Base-by-base conservation (phyloP, 2,797 vertebrate genomes). In the Eleutherodactylus coqui region DNA sequence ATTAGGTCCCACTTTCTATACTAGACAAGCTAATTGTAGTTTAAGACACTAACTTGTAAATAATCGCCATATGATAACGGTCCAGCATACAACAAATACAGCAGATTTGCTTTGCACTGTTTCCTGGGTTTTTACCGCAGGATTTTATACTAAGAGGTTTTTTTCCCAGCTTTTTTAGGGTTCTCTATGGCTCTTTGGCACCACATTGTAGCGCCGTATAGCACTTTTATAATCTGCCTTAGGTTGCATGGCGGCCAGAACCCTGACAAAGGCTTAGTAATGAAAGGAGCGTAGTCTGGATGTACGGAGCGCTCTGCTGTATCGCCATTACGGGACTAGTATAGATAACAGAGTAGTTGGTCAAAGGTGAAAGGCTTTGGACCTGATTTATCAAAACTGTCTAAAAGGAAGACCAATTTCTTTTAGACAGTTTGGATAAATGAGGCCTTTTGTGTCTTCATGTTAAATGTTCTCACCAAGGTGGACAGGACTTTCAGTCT, bases 1-100 rank as follows among this genome's bases (percentile, higher is more conserved):
- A 7, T 29, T 27, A 51, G 45, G 27, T 51, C 47, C 29, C 38
- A 43, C 75, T 53, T 76, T 51, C 45, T 76, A 76, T 53, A 32
- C 75, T 76, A 77, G 49, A 77, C 49, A 36, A 53, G 49, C 75
- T 38, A 24, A 24, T 53, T 77, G 19, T 77, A 77, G 49, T 77
- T 47, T 55, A 77, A 77, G 75, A 77, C 75, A 55, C 49, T 77
- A 76, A 77, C 75, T 36, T 72, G 38, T 72, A 72, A 43, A 77
- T 55, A 77, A 17, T 77, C 36, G 49, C 77, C 34, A 43, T 60
- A 79, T 27, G 14, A 34, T 79, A 38, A 45, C 11, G 24, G 77
- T 53, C 51, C 58, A 62, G 75, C 49, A 77, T 77, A 36, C 32
- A 55, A 43, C 14, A 34, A n/a, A 77, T 53, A 55, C 49, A 13